These are phyloP conservation scores for Acleris sparsana DNA, from an alignment of 2,888 invertebrate genomes.

Conservation along the genomic window DNA sequence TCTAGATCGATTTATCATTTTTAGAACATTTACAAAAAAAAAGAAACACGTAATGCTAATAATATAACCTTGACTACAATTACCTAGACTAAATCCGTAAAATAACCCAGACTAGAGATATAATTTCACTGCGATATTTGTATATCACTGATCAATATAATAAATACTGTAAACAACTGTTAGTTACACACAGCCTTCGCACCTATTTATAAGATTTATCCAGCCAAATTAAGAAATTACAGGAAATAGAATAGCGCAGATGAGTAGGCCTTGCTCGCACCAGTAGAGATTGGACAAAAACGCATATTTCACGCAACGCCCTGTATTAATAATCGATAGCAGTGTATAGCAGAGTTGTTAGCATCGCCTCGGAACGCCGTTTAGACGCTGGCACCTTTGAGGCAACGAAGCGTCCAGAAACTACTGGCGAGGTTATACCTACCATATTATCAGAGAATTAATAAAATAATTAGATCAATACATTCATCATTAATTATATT, in stretches of 20 bases:
- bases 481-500: background rate
- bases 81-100: background rate
- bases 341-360: conserved; percentile 25
- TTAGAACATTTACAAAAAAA: no score
- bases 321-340: conserved; percentile 10
- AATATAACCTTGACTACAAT: conserved; percentile 12
- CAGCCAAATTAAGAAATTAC: no score
- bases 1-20: no score
- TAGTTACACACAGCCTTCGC: no score
- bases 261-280: no score
- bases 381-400: conserved; percentile 25
- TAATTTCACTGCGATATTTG: conserved; percentile 23
- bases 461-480: conserved; percentile 16
- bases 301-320: conserved; percentile 24
- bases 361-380: conserved; percentile 15
- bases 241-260: no score
- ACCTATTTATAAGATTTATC: no score
- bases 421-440: background rate
- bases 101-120: conserved; percentile 10
- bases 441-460: conserved; percentile 1
- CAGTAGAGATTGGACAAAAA: no score
- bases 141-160: background rate
- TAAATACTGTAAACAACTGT: no score
- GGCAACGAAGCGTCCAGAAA: conserved; percentile 10
- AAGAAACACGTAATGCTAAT: no score